Base-by-base conservation (phyloP, 2,888 invertebrate species). In the Abrostola tripartita region DNA sequence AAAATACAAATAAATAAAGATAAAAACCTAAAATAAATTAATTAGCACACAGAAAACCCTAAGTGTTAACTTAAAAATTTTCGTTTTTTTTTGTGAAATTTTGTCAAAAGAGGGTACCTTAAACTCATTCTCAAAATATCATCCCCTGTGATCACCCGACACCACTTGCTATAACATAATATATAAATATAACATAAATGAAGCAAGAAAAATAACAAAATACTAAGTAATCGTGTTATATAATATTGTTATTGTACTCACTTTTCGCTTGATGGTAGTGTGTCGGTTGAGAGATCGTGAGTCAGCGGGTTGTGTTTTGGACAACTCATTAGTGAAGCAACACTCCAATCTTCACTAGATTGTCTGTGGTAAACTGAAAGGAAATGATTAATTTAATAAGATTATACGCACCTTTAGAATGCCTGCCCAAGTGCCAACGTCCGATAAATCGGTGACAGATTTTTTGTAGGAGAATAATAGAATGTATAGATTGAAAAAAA, bases 101-200 rank as follows among this genome's bases (percentile, higher is more conserved):
- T 82, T 80, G 55, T 37, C 65, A 49, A 60, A 41, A 64, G n/a
- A n/a, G n/a, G 57, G 88, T 94, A 96, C 97, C 97, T 97, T 95
- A 96, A 92, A 90, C 96, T 96, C 97, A 97, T 97, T 96, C 95
- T 96, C 95, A 97, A 95, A 91, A 97, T 96, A 95, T 96, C 96
- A 90, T 96, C 96, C 92, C 97, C 97, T 79, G 96, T 96, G 95
- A 96, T 93, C 88, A 90, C 89, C 92, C 94, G 93, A 93, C 94
- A 93, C 93, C 93, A 93, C 93, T 93, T 92, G 92, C 93, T 94
- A 94, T 87, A 91, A 93, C 66, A 79, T 77, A 84, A 78, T 74
- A 79, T 79, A 74, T 78, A 81, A 71, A 80, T 54, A 65, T 57
- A 68, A 67, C 37, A 57, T 65, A 69, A 75, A 57, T 24, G 52